phyloP scores from a whole-genome alignment of 64 coral and sea anemone species.

The Dendronephthya gigantea region DNA sequence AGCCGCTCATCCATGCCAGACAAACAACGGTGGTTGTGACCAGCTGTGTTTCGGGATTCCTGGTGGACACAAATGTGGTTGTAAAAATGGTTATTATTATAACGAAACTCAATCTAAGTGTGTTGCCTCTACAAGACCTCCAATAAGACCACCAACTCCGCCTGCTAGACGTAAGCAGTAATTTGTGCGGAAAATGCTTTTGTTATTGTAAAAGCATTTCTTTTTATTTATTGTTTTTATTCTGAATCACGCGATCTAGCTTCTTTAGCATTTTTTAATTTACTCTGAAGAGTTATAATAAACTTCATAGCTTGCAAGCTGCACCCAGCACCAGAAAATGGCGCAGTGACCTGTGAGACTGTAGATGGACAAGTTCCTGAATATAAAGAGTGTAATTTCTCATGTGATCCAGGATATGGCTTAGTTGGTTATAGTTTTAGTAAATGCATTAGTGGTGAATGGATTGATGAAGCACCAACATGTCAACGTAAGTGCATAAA shows the following conservation, averaged over 20 bases:
- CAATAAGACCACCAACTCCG: neutral
- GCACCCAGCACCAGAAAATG: neutral
- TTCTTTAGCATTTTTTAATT: too few species aligned
- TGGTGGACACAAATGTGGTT: neutral
- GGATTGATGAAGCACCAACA: neutral
- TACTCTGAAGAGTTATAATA: neutral
- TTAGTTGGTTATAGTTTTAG: neutral
- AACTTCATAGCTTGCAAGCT: neutral
- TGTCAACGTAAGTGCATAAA: neutral
- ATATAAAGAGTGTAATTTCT: neutral
- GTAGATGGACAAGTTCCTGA: neutral
- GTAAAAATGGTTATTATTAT: neutral
- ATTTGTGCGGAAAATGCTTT: neutral
- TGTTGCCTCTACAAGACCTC: neutral
- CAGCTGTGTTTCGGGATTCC: neutral
- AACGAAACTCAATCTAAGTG: neutral
- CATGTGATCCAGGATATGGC: neutral
- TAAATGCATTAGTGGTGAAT: neutral
- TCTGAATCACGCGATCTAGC: too few species aligned
- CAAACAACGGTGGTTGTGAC: neutral
- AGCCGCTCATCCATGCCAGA: neutral
- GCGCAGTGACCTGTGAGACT: neutral
- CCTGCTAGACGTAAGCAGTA: neutral
- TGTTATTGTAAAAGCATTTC: neutral
- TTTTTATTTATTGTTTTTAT: neutral